Evolutionary conservation across 1,140 invertebrate genomes (phyloP).

Genomic region (Tetramorium simillimum): DNA sequence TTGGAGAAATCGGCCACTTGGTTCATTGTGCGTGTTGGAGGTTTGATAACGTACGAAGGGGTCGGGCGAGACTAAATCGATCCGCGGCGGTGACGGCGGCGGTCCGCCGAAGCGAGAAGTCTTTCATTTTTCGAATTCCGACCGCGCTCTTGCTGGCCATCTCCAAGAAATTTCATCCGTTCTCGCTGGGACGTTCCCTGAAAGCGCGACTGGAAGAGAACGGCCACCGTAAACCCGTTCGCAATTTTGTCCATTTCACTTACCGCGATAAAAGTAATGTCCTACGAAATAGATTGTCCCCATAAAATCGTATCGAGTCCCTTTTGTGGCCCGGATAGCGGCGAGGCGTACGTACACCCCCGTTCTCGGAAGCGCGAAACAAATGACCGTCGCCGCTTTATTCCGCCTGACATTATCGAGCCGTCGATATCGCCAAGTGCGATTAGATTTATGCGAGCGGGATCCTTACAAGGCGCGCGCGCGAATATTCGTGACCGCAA

Average conservation of each 20-base stretch:
- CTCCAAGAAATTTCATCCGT: conserved; percentile 60
- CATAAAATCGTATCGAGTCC: conserved; percentile 61
- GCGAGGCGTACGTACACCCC: conserved; percentile 15
- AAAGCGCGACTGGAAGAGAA: conserved; percentile 1
- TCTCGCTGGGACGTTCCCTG: conserved; percentile 44
- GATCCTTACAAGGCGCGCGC: not conserved
- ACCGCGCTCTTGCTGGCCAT: conserved; percentile 37
- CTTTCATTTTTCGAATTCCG: conserved; percentile 67
- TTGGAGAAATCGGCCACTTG: conserved; percentile 18
- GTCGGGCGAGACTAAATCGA: conserved; percentile 55
- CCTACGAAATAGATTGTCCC: conserved; percentile 58
- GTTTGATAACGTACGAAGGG: conserved; percentile 59
- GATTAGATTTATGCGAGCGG: conserved; percentile 47
- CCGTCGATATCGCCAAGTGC: conserved; percentile 44
- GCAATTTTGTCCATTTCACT: conserved; percentile 62
- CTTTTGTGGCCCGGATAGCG: conserved; percentile 52
- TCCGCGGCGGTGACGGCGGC: not conserved
- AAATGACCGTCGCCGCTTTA: conserved; percentile 51
- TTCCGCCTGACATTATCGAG: conserved; percentile 39
- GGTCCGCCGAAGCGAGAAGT: conserved; percentile 52
- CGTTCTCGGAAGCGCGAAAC: conserved; percentile 48
- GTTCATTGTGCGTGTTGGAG: conserved; percentile 43
- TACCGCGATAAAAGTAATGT: conserved; percentile 55
- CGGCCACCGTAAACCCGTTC: conserved; percentile 59
- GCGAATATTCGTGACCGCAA: conserved; percentile 9